A percentile compares a stretch with the other conserved stretches of the same genome.
These are phyloP conservation scores for Callinectes sapidus DNA, from an alignment of 2,888 invertebrate genomes.

Conservation along the genomic window DNA sequence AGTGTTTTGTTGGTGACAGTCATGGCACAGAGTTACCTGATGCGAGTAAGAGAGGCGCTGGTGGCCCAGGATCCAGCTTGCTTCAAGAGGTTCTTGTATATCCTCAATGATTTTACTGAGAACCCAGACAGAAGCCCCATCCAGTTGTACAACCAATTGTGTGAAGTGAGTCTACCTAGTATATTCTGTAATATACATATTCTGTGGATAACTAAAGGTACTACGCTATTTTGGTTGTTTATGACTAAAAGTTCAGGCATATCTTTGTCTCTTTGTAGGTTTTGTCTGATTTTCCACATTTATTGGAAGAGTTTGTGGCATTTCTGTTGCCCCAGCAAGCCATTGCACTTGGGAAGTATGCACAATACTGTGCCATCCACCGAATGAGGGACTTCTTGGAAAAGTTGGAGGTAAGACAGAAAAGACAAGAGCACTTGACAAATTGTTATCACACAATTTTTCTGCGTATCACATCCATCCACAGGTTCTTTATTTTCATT, in stretches of 20 bases:
- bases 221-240: neutral
- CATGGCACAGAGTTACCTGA: slow-evolving; percentile 65
- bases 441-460: neutral
- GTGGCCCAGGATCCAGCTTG: slow-evolving; percentile 40
- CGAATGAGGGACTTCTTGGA: slow-evolving; percentile 66
- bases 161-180: slow-evolving; percentile 25
- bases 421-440: neutral
- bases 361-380: slow-evolving; percentile 64
- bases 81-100: slow-evolving; percentile 55
- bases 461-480: neutral
- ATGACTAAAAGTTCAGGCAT: neutral
- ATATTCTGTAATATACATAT: neutral
- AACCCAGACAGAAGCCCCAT: slow-evolving; percentile 37
- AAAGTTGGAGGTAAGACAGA: slow-evolving; percentile 58
- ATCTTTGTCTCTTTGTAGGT: slow-evolving; percentile 52
- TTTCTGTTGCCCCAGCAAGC: slow-evolving; percentile 68
- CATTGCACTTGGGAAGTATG: slow-evolving; percentile 63
- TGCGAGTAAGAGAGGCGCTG: slow-evolving; percentile 61
- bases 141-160: slow-evolving; percentile 52
- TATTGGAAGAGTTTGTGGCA: slow-evolving; percentile 64
- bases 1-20: slow-evolving; percentile 44
- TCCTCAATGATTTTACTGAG: slow-evolving; percentile 59
- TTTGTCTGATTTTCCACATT: slow-evolving; percentile 61
- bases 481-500: neutral
- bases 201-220: neutral